Evolutionary conservation across 1,140 invertebrate species (phyloP).

Genomic region (Mesaphorura yosii): DNA sequence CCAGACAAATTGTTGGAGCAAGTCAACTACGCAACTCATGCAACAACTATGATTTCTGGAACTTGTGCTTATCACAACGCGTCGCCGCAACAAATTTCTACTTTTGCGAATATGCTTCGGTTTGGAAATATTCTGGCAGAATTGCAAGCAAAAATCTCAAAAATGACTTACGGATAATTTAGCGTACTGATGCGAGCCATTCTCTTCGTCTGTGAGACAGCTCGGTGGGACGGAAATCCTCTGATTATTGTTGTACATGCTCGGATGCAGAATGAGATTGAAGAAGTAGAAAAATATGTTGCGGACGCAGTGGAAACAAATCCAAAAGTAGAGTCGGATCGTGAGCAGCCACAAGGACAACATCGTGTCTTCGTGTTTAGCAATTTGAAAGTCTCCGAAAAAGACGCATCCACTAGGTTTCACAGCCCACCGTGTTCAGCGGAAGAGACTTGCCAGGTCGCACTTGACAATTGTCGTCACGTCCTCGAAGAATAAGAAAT

Average conservation of each 20-base stretch:
- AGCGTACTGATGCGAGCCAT: slow-evolving; percentile 51
- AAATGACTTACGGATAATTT: slow-evolving; percentile 54
- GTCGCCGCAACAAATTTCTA: neutral
- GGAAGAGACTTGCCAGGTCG: neutral
- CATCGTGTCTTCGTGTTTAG: neutral
- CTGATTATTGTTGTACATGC: slow-evolving; percentile 7
- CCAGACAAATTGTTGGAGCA: no score
- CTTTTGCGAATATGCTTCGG: neutral
- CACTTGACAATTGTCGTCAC: neutral
- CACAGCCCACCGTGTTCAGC: neutral
- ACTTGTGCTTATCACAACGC: no score
- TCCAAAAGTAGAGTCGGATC: slow-evolving; percentile 20
- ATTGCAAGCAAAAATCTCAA: no score
- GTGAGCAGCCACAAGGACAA: neutral
- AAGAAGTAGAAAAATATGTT: slow-evolving; percentile 20
- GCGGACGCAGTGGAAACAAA: slow-evolving; percentile 21
- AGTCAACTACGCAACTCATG: no score
- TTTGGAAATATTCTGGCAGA: no score
- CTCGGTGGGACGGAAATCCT: slow-evolving; percentile 39
- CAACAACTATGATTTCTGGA: no score
- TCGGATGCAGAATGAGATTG: slow-evolving; percentile 21
- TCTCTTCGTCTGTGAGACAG: slow-evolving; percentile 45
- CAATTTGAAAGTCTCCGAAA: neutral
- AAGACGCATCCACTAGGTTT: neutral
- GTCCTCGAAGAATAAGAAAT: no score